Evolutionary conservation across 1,140 invertebrate species (phyloP), one percentile per base, ranked within the genome.

Genomic region (Agrilus planipennis): DNA sequence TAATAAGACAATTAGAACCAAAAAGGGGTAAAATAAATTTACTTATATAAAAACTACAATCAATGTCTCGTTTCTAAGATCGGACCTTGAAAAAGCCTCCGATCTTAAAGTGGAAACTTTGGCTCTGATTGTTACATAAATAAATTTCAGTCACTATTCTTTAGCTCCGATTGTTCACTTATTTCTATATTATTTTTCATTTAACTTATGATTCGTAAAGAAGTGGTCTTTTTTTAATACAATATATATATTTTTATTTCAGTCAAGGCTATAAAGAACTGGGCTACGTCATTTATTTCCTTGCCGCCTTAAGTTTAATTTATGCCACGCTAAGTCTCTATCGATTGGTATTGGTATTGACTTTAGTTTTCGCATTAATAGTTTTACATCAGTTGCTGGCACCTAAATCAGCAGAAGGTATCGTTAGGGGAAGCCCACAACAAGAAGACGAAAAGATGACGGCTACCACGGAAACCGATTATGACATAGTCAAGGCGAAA

Each of bases 281-380:
- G 1, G 53, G 65, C 4, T 46, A 65, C 2, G n/a, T 72, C 11
- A 45, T 75, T 2, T 69, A 71, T 42, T 40, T 63, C 2, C 54
- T 70, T 21, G 68, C 69, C 11, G 57, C 71, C 6, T 51, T 67
- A 19, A 61, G 65, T 20, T 50, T 76, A 29, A 56, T 71, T 3
- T 65, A 74, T 41, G 69, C 69, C 9, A 67, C 73, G 21, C 60
- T 69, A n/a, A 65, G 70, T 0, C 49, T 76, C 6, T 70, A 67
- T 45, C 52, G 72, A 11, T 57, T 77, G 2, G 75, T 70, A 48
- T 74, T 68, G 55, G 58, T 70, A 14, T 56, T 77, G 14, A 63
- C 69, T 10, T 55, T 59, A 5, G 58, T 68, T 30, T 71, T 76
- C 45, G 53, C 58, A 0, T 35, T 74, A 7, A 63, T 76, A 12